These are phyloP conservation scores for Taeniopygia guttata DNA, from an alignment of 2,797 vertebrate genomes.

Conservation along the genomic window DNA sequence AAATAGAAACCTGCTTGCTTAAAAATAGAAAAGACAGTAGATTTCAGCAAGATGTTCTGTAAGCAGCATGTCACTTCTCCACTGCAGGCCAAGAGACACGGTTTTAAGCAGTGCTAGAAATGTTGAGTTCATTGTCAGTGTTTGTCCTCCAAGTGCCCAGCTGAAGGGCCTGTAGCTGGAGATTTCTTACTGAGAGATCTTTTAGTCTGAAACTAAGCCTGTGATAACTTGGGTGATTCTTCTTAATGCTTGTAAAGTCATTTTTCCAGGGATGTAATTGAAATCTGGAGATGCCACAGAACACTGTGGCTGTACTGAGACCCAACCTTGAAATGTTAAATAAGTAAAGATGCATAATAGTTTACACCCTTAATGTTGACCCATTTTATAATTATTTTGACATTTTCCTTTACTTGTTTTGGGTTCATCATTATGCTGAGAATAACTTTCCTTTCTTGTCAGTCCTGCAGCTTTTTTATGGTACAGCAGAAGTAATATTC, in stretches of 20 bases:
- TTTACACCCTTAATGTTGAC: background rate
- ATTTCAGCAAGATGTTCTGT: background rate
- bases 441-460: background rate
- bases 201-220: background rate
- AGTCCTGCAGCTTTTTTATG: background rate
- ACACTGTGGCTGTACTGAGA: background rate
- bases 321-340: background rate
- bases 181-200: background rate
- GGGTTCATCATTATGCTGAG: background rate
- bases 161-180: background rate
- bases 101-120: background rate
- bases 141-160: conserved; percentile 2
- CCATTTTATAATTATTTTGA: background rate
- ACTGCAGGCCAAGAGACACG: background rate
- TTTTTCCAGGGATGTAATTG: background rate
- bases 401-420: background rate
- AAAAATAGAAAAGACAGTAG: background rate
- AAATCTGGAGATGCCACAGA: background rate
- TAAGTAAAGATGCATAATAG: background rate
- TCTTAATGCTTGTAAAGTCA: background rate
- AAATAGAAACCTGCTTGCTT: conserved; percentile 1
- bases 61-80: background rate
- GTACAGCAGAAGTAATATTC: background rate
- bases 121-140: background rate
- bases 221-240: background rate